Evolutionary conservation across 2,888 invertebrate species (phyloP), one percentile per base, ranked within the genome.

Genomic region (Theretra japonica): DNA sequence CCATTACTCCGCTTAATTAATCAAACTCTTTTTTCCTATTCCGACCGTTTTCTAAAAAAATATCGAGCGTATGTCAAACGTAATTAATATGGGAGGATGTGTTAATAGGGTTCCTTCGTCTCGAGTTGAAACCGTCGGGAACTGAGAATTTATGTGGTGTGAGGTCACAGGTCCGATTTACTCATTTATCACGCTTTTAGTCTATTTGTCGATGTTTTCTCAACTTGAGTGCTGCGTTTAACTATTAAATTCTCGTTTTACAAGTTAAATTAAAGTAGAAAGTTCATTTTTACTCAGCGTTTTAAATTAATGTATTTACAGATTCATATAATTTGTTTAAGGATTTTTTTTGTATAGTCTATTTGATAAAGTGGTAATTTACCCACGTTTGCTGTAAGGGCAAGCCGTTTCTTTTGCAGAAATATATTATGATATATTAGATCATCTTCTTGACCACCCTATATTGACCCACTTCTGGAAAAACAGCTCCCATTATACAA

Each of bases 51-150:
- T 41, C 17, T 60, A 48, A 65, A 65, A 65, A 48, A 65, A 23
- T 65, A 77, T 81, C 79, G 74, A 73, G 75, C 70, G 78, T 79
- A 81, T 77, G 79, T 83, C 82, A 82, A 80, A 76, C 41, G 77
- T 77, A 84, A 85, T 85, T 83, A 82, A 83, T 82, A 81, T 74
- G 75, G 72, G 78, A 65, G 78, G 77, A 75, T 75, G 58, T 74
- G 72, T 74, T 69, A 68, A 68, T 73, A 25, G 65, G 65, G 65
- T 23, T 48, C 65, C 48, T 23, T 41, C 65, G 65, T 17, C 65
- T 23, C 23, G n/a, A n/a, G 60, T 33, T 65, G 41, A 48, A 65
- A 65, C 41, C 65, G 19, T 23, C 21, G 23, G 41, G 65, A 65
- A n/a, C 19, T 53, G 53, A 53, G 53, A 48, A 65, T 59, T 59